Evolutionary conservation across 1,140 invertebrate genomes (phyloP), one percentile per base, ranked within the genome.

Genomic region (Rhagoletis zephyria): DNA sequence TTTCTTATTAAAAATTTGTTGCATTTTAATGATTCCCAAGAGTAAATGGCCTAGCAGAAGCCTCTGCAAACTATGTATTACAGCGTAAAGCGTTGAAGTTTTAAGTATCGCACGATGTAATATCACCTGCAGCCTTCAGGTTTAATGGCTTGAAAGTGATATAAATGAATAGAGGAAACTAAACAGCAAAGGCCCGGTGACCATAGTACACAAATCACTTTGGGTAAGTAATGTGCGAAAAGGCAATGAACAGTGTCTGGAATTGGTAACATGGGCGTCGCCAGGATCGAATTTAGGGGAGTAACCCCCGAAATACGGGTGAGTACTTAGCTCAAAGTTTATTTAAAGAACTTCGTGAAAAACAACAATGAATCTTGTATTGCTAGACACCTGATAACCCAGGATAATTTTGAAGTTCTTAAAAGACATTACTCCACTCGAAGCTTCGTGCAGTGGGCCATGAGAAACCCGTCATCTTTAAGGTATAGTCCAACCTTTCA

Each of bases 101-200:
- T 40, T 74, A 74, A 74, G 10, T 48, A 42, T 45, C 12, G 5
- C 40, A 14, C 42, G 3, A 42, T 16, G 12, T 42, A 48, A 74
- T 48, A 74, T 74, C 67, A 74, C 67, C 45, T 74, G 67, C 67
- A 45, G 67, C 67, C 45, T 74, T 74, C 67, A 45, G 45, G 67
- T 74, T 56, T 74, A 74, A 74, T 74, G 67, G 67, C 42, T 74
- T 16, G 67, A 74, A 74, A 74, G 67, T 74, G 67, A 74, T 74
- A 74, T 74, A 74, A 74, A 74, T 14, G 45, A 74, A 74, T 74
- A 42, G 67, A 4, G 14, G 42, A 4, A 74, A 48, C 40, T 74
- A 74, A 74, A 74, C 67, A 74, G 16, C 67, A 74, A 74, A 4
- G 4, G 45, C 67, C 45, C 45, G 67, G 67, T 40, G 67, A 48